A percentile compares a stretch with the other conserved stretches of the same genome.
Evolutionary conservation across 2,113 vertebrate species (phyloP).

Genomic region (Scolopax mira): DNA sequence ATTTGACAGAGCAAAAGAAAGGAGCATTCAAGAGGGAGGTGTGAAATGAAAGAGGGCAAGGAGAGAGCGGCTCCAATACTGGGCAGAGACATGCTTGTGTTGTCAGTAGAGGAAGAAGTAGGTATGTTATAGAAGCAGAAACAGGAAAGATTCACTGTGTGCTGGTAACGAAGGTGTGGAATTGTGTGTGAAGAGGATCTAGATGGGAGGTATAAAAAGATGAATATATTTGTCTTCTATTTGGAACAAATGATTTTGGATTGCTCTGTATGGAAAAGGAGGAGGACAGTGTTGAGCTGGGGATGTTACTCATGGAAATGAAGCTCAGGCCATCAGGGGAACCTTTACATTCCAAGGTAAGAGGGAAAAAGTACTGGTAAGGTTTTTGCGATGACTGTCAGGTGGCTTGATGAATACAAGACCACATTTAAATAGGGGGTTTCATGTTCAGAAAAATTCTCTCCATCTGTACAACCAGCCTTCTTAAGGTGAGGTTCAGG

Average conservation of each 20-base stretch:
- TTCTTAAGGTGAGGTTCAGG: background rate
- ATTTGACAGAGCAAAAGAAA: background rate
- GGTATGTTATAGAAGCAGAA: background rate
- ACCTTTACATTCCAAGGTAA: background rate
- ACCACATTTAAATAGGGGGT: background rate
- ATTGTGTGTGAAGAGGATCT: background rate
- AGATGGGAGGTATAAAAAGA: background rate
- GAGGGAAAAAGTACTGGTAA: background rate
- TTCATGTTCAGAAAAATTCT: background rate
- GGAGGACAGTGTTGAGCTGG: background rate
- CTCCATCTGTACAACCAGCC: background rate
- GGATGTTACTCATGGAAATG: background rate
- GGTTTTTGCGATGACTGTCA: background rate
- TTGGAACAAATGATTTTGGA: background rate
- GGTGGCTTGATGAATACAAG: background rate
- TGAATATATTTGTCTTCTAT: background rate
- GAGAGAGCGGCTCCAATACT: background rate
- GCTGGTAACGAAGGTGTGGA: background rate
- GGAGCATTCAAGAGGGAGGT: background rate
- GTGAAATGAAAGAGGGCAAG: background rate
- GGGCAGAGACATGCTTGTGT: background rate
- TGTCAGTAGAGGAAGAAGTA: background rate
- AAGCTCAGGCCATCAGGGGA: background rate
- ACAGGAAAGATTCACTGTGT: background rate
- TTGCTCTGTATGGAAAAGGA: background rate